These are phyloP conservation scores for Drosophila aff. DNA, from an alignment of 1,140 invertebrate species.

Conservation along the genomic window DNA sequence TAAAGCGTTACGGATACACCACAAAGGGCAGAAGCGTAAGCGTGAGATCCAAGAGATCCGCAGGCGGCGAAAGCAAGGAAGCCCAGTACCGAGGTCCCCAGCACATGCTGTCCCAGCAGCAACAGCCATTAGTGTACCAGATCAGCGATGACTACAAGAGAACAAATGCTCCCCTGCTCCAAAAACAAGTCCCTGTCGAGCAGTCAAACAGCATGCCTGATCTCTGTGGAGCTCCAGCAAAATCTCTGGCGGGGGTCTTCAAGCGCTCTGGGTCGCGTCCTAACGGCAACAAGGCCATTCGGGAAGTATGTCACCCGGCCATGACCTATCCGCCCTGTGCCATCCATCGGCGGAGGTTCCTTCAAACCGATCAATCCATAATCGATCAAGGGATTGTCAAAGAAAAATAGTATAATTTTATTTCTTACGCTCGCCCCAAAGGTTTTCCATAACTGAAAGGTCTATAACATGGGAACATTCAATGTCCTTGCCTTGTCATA, in stretches of 20 bases:
- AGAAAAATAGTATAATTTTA: constrained; percentile 1
- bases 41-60: neutral
- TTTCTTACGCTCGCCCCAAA: neutral
- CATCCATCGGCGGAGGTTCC: neutral
- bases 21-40: constrained; percentile 2
- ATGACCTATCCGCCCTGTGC: constrained; percentile 26
- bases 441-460: constrained; percentile 16
- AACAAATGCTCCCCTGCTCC: neutral
- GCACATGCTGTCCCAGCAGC: constrained; percentile 58
- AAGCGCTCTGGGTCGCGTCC: neutral
- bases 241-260: neutral
- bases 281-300: neutral
- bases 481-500: constrained; percentile 1
- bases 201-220: constrained; percentile 56
- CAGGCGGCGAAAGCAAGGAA: neutral
- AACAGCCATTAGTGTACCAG: constrained; percentile 23
- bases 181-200: neutral
- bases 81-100: constrained; percentile 4
- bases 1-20: neutral
- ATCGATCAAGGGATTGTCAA: neutral
- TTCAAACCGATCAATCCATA: neutral
- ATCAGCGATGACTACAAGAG: neutral
- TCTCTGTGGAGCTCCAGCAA: constrained; percentile 9
- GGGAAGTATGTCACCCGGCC: constrained; percentile 1
- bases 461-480: neutral